A percentile compares a stretch with the other conserved stretches of the same genome.
phyloP scores from a whole-genome alignment of 37 sponge, comb jelly and placozoan species.

The Aphrocallistes beatrix region DNA sequence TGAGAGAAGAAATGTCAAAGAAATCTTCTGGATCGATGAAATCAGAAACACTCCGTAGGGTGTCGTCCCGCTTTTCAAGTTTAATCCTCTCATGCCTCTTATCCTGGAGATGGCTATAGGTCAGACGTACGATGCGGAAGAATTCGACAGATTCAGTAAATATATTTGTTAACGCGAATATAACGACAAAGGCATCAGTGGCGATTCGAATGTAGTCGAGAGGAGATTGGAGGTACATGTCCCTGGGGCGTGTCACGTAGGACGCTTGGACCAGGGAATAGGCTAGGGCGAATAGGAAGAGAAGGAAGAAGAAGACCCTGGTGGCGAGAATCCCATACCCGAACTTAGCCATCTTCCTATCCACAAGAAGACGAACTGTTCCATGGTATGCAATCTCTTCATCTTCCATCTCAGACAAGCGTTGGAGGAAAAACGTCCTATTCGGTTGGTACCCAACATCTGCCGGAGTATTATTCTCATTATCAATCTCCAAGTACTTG shows the following conservation, averaged over 20 bases:
- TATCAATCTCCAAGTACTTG: neutral
- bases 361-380: neutral
- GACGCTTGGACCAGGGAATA: neutral
- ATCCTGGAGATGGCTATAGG: neutral
- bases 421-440: conserved; percentile 8
- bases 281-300: neutral
- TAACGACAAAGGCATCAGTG: neutral
- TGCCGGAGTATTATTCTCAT: neutral
- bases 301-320: neutral
- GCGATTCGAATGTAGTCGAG: neutral
- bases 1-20: neutral
- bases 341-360: neutral
- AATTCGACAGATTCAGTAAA: conserved; percentile 5
- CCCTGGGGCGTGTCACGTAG: neutral
- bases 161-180: neutral
- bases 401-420: conserved; percentile 12
- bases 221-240: neutral
- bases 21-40: neutral
- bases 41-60: neutral
- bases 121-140: neutral
- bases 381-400: conserved; percentile 7
- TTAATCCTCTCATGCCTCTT: neutral
- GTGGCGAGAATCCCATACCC: neutral
- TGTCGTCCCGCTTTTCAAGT: neutral
- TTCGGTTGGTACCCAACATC: neutral